Base-by-base conservation (phyloP, 2,113 vertebrate genomes). In the Scortum barcoo region DNA sequence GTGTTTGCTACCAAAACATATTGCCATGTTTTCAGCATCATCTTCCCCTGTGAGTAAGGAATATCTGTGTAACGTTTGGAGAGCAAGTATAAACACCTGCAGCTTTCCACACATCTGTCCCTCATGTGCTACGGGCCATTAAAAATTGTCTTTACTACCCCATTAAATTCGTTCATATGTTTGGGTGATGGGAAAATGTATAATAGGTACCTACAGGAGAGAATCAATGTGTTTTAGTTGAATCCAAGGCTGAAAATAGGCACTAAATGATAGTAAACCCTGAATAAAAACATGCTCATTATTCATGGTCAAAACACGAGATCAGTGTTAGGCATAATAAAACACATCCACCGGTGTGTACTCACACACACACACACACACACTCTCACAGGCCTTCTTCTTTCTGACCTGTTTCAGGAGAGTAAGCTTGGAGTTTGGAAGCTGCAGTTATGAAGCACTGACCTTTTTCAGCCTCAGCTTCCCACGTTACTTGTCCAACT, bases 261-360 rank as follows among this genome's bases (percentile, higher is more conserved):
- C 2, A 42, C 17, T 33, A 24, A 78, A 78, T 58, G n/a, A 63
- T 50, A 22, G 6, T 26, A 22, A 60, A n/a, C 3, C 42, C 66
- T 11, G 26, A 70, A 57, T 63, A n/a, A 44, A 63, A 66, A 46
- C 22, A 30, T 33, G 57, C 24, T 44, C 26, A 69, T 33, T 66
- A 72, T 57, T 67, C 56, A 73, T 68, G 67, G 68, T 72, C 12
- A 56, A 65, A 81, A 84, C 54, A 72, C 22, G 62, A 65, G 33
- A 57, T 74, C n/a, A 61, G 10, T 36, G 24, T 50, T 42, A 57
- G 7, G 7, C 58, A 62, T 48, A 46, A 63, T 66, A 54, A 62
- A 84, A 81, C 2, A 74, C 0, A 8, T 44, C 6, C 30, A 66
- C 16, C 1, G 16, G 12, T 38, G 57, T 44, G 9, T 44, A 24